phyloP scores from a whole-genome alignment of 2,797 vertebrate species.

The Pseudomugil tenellus region DNA sequence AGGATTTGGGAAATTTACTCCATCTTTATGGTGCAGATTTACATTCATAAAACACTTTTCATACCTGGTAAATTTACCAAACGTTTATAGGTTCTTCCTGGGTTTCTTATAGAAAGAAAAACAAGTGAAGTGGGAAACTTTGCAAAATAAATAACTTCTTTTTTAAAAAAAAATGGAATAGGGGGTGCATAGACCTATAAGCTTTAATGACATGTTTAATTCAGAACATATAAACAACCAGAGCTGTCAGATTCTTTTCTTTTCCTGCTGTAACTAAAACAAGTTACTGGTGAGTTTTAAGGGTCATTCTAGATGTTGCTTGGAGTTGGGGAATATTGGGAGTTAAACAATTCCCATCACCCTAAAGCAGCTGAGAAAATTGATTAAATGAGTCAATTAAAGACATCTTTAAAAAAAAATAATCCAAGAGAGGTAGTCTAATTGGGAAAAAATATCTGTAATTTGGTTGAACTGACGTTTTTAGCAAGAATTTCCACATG shows the following conservation, averaged over 20 bases:
- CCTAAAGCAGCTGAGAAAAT: background rate
- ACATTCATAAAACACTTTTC: slow-evolving; percentile 45
- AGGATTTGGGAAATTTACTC: background rate
- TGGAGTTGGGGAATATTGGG: background rate
- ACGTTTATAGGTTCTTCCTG: slow-evolving; percentile 48
- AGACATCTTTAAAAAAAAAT: too few relatives aligned
- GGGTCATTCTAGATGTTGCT: background rate
- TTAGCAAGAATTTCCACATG: slow-evolving; percentile 25
- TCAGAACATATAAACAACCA: slow-evolving; percentile 48
- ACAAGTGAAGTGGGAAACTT: slow-evolving; percentile 10
- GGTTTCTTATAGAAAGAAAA: slow-evolving; percentile 55
- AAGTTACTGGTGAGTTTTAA: slow-evolving; percentile 33
- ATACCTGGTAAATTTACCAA: slow-evolving; percentile 29
- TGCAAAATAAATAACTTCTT: slow-evolving; percentile 36
- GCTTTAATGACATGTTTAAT: slow-evolving; percentile 60
- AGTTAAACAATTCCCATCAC: background rate
- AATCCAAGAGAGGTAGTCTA: too few relatives aligned
- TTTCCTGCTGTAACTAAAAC: slow-evolving; percentile 22
- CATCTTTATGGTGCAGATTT: background rate
- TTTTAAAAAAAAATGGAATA: slow-evolving; percentile 22
- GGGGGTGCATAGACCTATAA: slow-evolving; percentile 28
- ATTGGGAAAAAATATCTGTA: slow-evolving; percentile 12
- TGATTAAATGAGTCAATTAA: too few relatives aligned
- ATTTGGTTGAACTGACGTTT: slow-evolving; percentile 43
- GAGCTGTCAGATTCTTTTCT: slow-evolving; percentile 46